Conservation (phyloP, 2,113 vertebrate species). For the Petrocephalus zakoni region DNA sequence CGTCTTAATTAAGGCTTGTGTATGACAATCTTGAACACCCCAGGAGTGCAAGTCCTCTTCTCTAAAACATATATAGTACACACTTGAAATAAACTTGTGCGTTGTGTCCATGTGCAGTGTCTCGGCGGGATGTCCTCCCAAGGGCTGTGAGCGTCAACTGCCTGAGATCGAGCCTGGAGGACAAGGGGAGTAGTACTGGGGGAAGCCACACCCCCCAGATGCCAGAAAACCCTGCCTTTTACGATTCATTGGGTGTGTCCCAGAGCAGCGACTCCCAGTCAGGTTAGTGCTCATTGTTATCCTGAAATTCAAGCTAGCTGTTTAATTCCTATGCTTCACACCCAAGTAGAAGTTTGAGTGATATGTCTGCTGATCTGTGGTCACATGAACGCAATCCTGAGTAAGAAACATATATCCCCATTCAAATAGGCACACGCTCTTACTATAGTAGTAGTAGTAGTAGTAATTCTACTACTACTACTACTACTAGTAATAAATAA, state of each 20-base stretch:
- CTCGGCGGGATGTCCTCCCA: constrained; percentile 45
- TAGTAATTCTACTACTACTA: not conserved
- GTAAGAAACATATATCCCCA: not conserved
- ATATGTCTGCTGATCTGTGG: not conserved
- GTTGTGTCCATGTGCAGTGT: constrained; percentile 41
- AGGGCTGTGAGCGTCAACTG: constrained; percentile 37
- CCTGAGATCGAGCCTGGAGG: constrained; percentile 37
- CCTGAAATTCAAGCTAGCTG: not conserved
- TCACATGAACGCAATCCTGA: not conserved
- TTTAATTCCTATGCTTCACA: not conserved
- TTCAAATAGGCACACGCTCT: not conserved
- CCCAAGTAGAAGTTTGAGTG: not conserved
- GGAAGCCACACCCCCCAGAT: constrained; percentile 15
- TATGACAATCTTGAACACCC: not conserved
- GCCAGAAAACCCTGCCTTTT: constrained; percentile 8
- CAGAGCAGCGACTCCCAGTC: constrained; percentile 20
- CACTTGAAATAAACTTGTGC: not conserved
- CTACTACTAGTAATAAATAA: too few relatives aligned
- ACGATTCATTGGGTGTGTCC: constrained; percentile 40
- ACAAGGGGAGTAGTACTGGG: constrained; percentile 20
- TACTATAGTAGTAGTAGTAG: not conserved
- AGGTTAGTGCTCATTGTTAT: constrained; percentile 40
- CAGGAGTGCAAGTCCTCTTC: not conserved
- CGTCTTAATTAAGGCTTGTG: not conserved
- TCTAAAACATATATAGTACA: not conserved